Evolutionary conservation across 2,888 invertebrate species (phyloP), one percentile per base, ranked within the genome.

Genomic region (Ennomos quercinarius): DNA sequence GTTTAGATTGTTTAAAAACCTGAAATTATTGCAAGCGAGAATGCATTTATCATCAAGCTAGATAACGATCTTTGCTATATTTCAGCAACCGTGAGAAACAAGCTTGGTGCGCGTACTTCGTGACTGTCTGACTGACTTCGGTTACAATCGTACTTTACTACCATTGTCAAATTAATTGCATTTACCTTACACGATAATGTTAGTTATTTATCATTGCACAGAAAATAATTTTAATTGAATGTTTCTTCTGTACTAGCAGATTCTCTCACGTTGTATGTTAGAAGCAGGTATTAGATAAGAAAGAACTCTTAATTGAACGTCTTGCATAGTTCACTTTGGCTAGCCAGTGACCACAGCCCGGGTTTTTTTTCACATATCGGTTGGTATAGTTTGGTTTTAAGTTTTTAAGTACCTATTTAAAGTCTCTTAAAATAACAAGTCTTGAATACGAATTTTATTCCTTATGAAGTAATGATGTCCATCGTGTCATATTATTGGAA

Each of bases 51-150:
- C 84, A 81, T 71, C 76, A 76, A 71, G 64, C 61, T 46, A 71
- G 86, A 89, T 91, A 80, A 80, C 75, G 74, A 87, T 91, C 84
- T 72, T 58, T 64, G 67, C 76, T 71, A 81, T 77, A 84, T 83
- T 83, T 82, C 81, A 81, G 81, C 78, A 77, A 80, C 82, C 86
- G 87, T 89, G 90, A 87, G 89, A 87, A 87, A 78, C 78, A 78
- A 80, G 49, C 54, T 52, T 50, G 50, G 70, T 66, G 51, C 72
- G 66, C 72, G 73, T 73, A 67, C 72, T 77, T 86, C 88, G 86
- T 88, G 86, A 88, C 86, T 79, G n/a, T n/a, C n/a, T n/a, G n/a
- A n/a, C n/a, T n/a, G 70, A 76, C 72, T 74, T 65, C 63, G 42
- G 46, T 63, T 56, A 60, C 60, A 59, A 59, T 38, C 49, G 44